These are phyloP conservation scores for Cryptus viduatorius DNA, from an alignment of 2,888 invertebrate species.

Conservation along the genomic window DNA sequence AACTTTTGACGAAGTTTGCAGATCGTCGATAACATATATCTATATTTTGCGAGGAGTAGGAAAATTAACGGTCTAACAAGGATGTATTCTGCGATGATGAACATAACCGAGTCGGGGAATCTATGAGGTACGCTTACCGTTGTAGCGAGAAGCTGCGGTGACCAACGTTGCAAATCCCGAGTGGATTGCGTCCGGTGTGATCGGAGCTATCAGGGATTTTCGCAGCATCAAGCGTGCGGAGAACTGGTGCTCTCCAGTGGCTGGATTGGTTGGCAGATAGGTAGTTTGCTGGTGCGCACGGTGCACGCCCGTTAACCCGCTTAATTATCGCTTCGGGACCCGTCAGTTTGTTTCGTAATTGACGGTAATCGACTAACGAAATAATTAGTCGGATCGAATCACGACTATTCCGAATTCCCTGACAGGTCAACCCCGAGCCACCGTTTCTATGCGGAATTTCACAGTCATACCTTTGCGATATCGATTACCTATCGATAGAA, in stretches of 20 bases:
- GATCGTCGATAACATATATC: slow-evolving; percentile 18
- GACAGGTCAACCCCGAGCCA: background rate
- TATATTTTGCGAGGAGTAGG: background rate
- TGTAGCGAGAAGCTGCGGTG: slow-evolving; percentile 13
- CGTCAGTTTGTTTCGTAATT: slow-evolving; percentile 61
- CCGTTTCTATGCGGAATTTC: background rate
- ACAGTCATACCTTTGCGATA: background rate
- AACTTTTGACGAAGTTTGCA: slow-evolving; percentile 8
- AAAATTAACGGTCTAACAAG: slow-evolving; percentile 16
- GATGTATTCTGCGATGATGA: slow-evolving; percentile 31
- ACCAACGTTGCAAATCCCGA: slow-evolving; percentile 32
- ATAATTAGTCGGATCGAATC: slow-evolving; percentile 57
- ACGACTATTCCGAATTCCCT: slow-evolving; percentile 34
- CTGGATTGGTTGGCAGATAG: slow-evolving; percentile 26
- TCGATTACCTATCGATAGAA: background rate
- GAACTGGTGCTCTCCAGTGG: slow-evolving; percentile 24
- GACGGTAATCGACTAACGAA: slow-evolving; percentile 61
- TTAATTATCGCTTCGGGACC: slow-evolving; percentile 51
- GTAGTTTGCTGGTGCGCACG: background rate
- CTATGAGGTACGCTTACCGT: background rate
- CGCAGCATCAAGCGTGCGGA: slow-evolving; percentile 13
- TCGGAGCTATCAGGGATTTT: slow-evolving; percentile 21
- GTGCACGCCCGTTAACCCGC: slow-evolving; percentile 39
- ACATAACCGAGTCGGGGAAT: slow-evolving; percentile 12
- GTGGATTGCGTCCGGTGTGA: slow-evolving; percentile 38